Percentiles rank a stretch among this genome's conserved stretches.
Evolutionary conservation across 2,888 invertebrate species (phyloP).

Genomic region (Ashinkailepas kermadecensis): DNA sequence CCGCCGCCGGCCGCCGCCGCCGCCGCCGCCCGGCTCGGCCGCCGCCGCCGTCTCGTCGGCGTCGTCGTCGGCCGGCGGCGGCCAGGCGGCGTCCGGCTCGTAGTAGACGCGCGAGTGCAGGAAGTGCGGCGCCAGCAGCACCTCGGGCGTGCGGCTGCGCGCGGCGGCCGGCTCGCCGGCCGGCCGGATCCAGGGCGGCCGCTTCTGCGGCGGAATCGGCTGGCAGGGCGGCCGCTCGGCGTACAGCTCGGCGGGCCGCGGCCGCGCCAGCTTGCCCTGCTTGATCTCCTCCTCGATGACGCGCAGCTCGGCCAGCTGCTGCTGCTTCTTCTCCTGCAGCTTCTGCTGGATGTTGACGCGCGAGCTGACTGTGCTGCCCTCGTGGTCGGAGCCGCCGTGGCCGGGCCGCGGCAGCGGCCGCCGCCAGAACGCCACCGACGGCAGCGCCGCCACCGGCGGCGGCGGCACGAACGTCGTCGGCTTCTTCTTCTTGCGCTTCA

Average conservation of each 20-base stretch:
- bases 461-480: conserved; percentile 72
- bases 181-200: conserved; percentile 51
- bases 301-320: conserved; percentile 71
- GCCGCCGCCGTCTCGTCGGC: conserved; percentile 35
- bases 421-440: conserved; percentile 58
- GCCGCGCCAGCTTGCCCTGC: conserved; percentile 57
- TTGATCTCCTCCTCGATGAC: conserved; percentile 81
- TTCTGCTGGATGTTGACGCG: conserved; percentile 79
- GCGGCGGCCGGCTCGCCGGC: conserved; percentile 40
- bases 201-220: conserved; percentile 63
- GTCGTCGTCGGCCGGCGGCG: conserved; percentile 36
- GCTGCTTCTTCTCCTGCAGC: conserved; percentile 77
- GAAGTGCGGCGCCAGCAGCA: conserved; percentile 67
- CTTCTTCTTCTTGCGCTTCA: conserved; percentile 82
- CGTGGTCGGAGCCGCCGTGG: conserved; percentile 60
- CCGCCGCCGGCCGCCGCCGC: conserved; percentile 33
- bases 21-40: conserved; percentile 33
- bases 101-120: conserved; percentile 50
- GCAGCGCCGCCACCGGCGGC: conserved; percentile 41
- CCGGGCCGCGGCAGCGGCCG: conserved; percentile 57
- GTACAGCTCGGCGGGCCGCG: conserved; percentile 39
- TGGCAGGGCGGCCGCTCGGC: conserved; percentile 47
- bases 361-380: conserved; percentile 49
- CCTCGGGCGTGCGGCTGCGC: conserved; percentile 65
- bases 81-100: conserved; percentile 47